These are phyloP conservation scores for Tetraneura akinire DNA, from an alignment of 1,140 invertebrate species.

Conservation along the genomic window DNA sequence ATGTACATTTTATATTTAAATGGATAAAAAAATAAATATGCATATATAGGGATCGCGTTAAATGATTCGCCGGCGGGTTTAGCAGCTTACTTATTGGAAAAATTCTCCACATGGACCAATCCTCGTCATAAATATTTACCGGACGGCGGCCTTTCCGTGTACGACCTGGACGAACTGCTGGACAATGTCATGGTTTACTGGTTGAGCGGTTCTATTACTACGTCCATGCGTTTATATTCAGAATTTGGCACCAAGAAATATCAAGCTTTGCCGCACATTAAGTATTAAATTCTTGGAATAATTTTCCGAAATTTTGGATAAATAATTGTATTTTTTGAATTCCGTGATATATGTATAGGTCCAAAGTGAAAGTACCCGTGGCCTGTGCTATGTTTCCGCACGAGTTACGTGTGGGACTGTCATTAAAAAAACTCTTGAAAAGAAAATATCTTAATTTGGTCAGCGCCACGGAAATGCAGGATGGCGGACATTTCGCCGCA, in stretches of 20 bases:
- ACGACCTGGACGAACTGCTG: slow-evolving; percentile 73
- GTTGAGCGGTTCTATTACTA: slow-evolving; percentile 74
- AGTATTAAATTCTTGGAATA: neutral
- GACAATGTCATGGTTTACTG: slow-evolving; percentile 92
- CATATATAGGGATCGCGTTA: slow-evolving; percentile 62
- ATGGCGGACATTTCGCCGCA: slow-evolving; percentile 85
- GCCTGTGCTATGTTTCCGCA: slow-evolving; percentile 69
- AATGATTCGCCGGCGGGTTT: slow-evolving; percentile 69
- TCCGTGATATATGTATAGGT: slow-evolving; percentile 60
- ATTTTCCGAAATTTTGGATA: neutral
- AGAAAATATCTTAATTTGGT: slow-evolving; percentile 68
- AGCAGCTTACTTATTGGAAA: slow-evolving; percentile 74
- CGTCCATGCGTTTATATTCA: slow-evolving; percentile 74
- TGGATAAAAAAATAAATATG: too few relatives aligned
- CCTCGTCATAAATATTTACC: slow-evolving; percentile 60
- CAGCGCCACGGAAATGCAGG: slow-evolving; percentile 64
- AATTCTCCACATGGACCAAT: slow-evolving; percentile 73
- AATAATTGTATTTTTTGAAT: neutral
- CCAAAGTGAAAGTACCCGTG: slow-evolving; percentile 66
- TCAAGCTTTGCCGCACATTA: neutral
- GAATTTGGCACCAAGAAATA: slow-evolving; percentile 60
- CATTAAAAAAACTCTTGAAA: slow-evolving; percentile 64
- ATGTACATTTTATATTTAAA: too few relatives aligned
- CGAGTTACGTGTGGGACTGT: slow-evolving; percentile 63
- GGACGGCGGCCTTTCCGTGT: slow-evolving; percentile 73